phyloP scores from a whole-genome alignment of 2,113 vertebrate species.

The Charadrius vociferus region DNA sequence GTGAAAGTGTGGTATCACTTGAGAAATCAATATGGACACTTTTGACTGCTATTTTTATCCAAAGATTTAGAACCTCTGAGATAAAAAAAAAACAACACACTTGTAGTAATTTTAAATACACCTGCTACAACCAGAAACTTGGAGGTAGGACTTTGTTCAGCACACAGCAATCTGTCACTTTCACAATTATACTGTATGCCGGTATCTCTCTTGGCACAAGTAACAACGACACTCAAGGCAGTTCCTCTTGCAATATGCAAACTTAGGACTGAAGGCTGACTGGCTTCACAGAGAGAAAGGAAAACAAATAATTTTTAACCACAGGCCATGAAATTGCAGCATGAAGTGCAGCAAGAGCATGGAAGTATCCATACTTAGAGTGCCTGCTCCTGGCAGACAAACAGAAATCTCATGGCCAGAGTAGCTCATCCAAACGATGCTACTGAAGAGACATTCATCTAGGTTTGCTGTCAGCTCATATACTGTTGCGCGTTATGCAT shows the following conservation, averaged over 20 bases:
- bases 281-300: not conserved
- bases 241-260: not conserved
- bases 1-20: not conserved
- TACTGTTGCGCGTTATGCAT: accelerated
- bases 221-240: not conserved
- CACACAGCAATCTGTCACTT: not conserved
- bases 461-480: not conserved
- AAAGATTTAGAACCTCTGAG: not conserved
- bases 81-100: not conserved
- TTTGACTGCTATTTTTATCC: not conserved
- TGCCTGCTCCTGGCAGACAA: not conserved
- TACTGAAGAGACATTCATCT: not conserved
- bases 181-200: not conserved
- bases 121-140: not conserved
- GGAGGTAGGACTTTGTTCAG: not conserved
- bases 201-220: not conserved
- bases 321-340: not conserved
- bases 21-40: conserved; percentile 2
- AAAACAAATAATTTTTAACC: not conserved
- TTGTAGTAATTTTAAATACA: not conserved
- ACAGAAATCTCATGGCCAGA: not conserved
- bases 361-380: not conserved
- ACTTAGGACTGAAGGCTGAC: not conserved
- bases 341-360: accelerated
- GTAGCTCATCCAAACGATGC: not conserved